Base-by-base conservation (phyloP, 2,113 vertebrate species). In the Takifugu bimaculatus region DNA sequence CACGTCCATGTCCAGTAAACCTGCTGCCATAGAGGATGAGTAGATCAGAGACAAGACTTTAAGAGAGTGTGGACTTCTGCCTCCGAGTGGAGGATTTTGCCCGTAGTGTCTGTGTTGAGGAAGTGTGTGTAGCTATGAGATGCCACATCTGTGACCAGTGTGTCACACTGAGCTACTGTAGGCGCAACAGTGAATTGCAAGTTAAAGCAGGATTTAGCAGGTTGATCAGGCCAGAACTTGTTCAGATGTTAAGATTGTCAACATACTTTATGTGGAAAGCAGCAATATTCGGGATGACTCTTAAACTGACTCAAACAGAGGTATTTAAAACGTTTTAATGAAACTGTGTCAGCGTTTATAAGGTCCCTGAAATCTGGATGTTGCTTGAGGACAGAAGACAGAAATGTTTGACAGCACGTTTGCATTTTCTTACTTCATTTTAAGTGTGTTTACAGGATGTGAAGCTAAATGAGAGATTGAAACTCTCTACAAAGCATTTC, bases 21-120 rank as follows among this genome's bases (percentile, higher is more conserved):
- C 68, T 57, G 63, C 74, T 14, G 81, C 78, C 1, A 78, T 89
- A 58, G 48, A 83, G 48, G 69, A 87, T 0, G 75, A 66, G 0
- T 85, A 88, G 45, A 68, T 44, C 25, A 15, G 32, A 66, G 4
- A 2, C 5, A 4, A n/a, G 43, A 56, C 39, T 73, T 62, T 63
- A 9, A 56, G 61, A 59, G 42, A 39, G 58, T 45, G 20, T 20
- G 12, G 13, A 42, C 43, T 39, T 51, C 13, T 57, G 66, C 67
- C 45, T 57, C 59, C 13, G 43, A 52, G 48, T 39, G 63, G 26
- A 56, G 65, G 12, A 62, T 49, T 68, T 71, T 72, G 52, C 20
- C 56, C 27, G 45, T 44, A 50, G 3, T 35, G 26, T 58, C 51
- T 50, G 35, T 49, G 51, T 70, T 63, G n/a, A 60, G 60, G 49